Conservation (phyloP, 2,113 vertebrate species). For the Dryoscopus gambensis region DNA sequence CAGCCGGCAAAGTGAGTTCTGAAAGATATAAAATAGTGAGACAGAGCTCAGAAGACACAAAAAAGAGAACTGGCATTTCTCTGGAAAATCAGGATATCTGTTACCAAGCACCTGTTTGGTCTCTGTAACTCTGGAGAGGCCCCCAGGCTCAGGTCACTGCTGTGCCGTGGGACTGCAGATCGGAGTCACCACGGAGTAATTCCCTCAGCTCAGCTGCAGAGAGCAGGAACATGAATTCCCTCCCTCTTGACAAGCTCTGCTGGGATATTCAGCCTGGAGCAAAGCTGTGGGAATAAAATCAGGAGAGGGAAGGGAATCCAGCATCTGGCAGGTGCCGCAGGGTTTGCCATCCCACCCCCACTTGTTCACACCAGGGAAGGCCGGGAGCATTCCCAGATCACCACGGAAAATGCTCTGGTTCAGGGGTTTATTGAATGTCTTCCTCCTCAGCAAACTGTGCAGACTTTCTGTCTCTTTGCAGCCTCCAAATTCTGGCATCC, state of each 20-base stretch:
- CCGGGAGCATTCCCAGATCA: background rate
- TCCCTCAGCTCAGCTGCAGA: background rate
- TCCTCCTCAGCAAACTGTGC: background rate
- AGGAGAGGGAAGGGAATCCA: background rate
- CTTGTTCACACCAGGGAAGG: background rate
- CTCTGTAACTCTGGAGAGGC: background rate
- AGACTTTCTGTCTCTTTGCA: constrained; percentile 21
- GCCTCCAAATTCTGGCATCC: background rate
- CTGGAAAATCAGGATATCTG: background rate
- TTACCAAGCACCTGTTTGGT: background rate
- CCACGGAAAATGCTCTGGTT: background rate
- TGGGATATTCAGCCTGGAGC: background rate
- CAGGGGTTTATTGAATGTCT: background rate
- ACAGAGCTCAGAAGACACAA: background rate
- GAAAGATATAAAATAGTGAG: background rate
- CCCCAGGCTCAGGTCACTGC: background rate
- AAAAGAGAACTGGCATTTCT: background rate
- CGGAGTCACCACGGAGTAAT: background rate
- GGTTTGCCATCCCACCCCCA: background rate
- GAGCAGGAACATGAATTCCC: background rate
- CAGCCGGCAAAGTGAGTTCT: background rate
- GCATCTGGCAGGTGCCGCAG: background rate
- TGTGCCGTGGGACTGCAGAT: background rate
- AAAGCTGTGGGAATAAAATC: background rate
- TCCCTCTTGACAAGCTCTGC: background rate